Base-by-base conservation (phyloP, 2,113 vertebrate genomes). In the Aythya baeri region DNA sequence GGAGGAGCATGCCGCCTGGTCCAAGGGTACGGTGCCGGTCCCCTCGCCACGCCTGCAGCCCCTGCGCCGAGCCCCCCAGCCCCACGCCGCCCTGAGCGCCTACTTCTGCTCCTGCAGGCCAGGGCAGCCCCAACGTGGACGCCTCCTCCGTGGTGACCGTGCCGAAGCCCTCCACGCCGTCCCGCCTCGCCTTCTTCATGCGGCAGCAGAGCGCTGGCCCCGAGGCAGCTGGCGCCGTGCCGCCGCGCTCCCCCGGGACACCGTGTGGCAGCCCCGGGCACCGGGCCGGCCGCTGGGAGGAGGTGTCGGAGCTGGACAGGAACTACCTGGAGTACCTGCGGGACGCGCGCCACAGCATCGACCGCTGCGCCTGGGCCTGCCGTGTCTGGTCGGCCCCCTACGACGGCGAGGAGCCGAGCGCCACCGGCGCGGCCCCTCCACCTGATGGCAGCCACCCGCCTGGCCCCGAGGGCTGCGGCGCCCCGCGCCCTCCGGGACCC, bases 241-340 rank as follows among this genome's bases (percentile, higher is more conserved):
- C 77, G 23, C 97, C 92, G 76, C 97, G 83, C 77, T 98, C 98
- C 13, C 98, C 97, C 4, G 96, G 84, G 66, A 50, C 95, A 25
- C 88, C 98, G 36, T 14, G 96, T 57, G 54, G 98, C 52, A 99
- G 99, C 95, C 98, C 99, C 4, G 67, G 97, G 72, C 98, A 98
- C 94, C 97, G 97, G 38, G 92, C 96, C 22, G 93, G 32, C 96
- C 98, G 44, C 41, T 96, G 91, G 88, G 98, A 98, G 23, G 98
- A 98, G 88, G 97, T 97, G 83, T 89, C 96, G 1, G 99, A 99
- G 83, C 98, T 98, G 97, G 99, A 99, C 63, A 97, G 98, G 13
- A 99, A 99, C 50, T 99, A 99, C 97, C 97, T 99, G 96, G 99
- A 99, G 52, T 99, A 99, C 97, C 98, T 99, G 86, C 98, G 97